Percentiles rank a stretch among this genome's conserved stretches.
phyloP scores from a whole-genome alignment of 2,888 invertebrate genomes.

The Phortica magna region DNA sequence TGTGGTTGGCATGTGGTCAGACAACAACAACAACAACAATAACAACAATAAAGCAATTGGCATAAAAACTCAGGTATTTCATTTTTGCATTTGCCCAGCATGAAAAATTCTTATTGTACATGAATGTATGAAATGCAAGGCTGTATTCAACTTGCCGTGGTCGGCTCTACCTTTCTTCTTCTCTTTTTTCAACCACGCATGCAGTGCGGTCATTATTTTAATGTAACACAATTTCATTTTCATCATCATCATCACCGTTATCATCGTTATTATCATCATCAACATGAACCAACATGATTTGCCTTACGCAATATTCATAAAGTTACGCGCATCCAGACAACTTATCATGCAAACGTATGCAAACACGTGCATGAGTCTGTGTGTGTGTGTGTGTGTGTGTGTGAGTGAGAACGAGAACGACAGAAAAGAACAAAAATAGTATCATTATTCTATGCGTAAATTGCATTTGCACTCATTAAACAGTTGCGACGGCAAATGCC shows the following conservation, averaged over 20 bases:
- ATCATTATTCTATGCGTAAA: slow-evolving; percentile 11
- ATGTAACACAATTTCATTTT: slow-evolving; percentile 12
- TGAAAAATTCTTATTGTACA: slow-evolving; percentile 10
- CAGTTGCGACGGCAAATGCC: not conserved
- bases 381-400: too few relatives aligned
- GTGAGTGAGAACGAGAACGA: too few relatives aligned
- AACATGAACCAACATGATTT: not conserved
- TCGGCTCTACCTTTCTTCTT: too few relatives aligned
- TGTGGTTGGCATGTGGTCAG: slow-evolving; percentile 24
- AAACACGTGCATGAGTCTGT: not conserved
- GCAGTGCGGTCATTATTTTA: not conserved
- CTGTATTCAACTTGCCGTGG: not conserved
- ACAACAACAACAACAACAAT: not conserved
- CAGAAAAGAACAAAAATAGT: not conserved
- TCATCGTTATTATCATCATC: slow-evolving; percentile 8
- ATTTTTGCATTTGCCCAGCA: not conserved
- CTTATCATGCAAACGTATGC: too few relatives aligned
- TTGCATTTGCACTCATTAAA: slow-evolving; percentile 31
- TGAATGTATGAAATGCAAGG: not conserved
- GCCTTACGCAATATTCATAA: not conserved
- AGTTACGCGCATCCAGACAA: not conserved
- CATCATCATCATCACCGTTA: slow-evolving; percentile 18
- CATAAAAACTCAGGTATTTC: slow-evolving; percentile 1
- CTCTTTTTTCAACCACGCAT: not conserved
- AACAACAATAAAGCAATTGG: slow-evolving; percentile 11